Evolutionary conservation across 1,140 invertebrate genomes (phyloP), one percentile per base, ranked within the genome.

Genomic region (Drosophila suzukii): DNA sequence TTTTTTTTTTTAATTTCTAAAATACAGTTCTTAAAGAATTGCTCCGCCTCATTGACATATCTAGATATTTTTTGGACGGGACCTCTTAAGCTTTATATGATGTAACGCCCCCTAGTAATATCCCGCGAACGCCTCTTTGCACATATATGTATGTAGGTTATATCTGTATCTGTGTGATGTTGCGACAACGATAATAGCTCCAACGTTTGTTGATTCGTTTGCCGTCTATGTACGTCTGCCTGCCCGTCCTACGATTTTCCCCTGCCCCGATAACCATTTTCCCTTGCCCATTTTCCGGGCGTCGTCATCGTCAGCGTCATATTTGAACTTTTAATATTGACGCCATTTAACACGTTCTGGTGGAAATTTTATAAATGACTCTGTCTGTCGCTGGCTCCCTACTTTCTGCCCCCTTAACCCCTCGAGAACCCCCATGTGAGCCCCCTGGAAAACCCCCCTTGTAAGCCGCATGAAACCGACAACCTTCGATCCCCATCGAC

Each of bases 261-360:
- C 38, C 13, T 2, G 38, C 38, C 6, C 13, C 38, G n/a, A 43
- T 7, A 50, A 50, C 27, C 47, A 32, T 30, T 38, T 41, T 8
- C 8, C 49, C 97, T 96, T 27, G 94, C 95, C 54, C 94, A 94
- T 94, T 49, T 94, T 94, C 78, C 95, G 95, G 51, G 97, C 96
- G 67, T 94, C 95, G 46, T 94, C 94, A 50, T 94, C 94, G 81
- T 96, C 96, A 65, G 97, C 97, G 94, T 92, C 53, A 94, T 93
- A 81, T 83, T 91, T 81, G 89, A 84, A 89, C 73, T 90, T 89
- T 91, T 90, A 91, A 91, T 91, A 90, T 90, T 90, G 81, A 91
- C 98, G 91, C 98, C 98, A 94, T 98, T 98, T 49, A 98, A 93
- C 57, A 99, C 94, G 15, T 98, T 98, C 94, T 98, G 98, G 91